phyloP scores from a whole-genome alignment of 1,140 invertebrate genomes.

The Panagrolaimus sp. region DNA sequence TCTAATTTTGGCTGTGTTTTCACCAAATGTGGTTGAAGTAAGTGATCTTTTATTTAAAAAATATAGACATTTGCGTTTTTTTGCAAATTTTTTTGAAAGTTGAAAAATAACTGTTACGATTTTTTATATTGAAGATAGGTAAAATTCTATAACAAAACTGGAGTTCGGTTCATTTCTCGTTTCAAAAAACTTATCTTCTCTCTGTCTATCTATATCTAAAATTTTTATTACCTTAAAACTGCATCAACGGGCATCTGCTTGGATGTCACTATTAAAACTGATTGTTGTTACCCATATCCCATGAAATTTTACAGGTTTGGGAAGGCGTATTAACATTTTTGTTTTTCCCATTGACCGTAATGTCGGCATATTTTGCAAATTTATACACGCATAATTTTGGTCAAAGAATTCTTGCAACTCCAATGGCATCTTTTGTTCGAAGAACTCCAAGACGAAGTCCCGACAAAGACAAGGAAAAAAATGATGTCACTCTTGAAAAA shows the following conservation, averaged over 20 bases:
- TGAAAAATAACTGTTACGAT: neutral
- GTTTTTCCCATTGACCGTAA: slow-evolving; percentile 65
- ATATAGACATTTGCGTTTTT: neutral
- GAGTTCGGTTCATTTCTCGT: too few relatives aligned
- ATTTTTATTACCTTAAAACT: too few relatives aligned
- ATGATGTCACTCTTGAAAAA: slow-evolving; percentile 25
- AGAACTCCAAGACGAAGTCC: slow-evolving; percentile 22
- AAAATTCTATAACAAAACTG: too few relatives aligned
- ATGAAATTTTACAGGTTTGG: slow-evolving; percentile 63
- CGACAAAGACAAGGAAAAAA: slow-evolving; percentile 13
- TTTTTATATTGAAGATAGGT: neutral
- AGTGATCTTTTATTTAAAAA: slow-evolving; percentile 6
- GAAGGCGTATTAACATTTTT: slow-evolving; percentile 64
- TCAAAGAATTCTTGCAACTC: slow-evolving; percentile 31
- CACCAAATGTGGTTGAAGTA: slow-evolving; percentile 58
- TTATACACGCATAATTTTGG: slow-evolving; percentile 38
- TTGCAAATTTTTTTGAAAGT: neutral
- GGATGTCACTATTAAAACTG: neutral
- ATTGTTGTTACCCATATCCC: neutral
- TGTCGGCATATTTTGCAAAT: slow-evolving; percentile 63
- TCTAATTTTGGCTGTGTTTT: slow-evolving; percentile 59
- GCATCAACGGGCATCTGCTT: too few relatives aligned
- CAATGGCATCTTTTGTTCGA: slow-evolving; percentile 38
- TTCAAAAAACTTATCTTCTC: too few relatives aligned
- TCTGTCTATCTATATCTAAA: too few relatives aligned